Base-by-base conservation (phyloP, 1,140 invertebrate genomes). In the Meloidogyne hapla region DNA sequence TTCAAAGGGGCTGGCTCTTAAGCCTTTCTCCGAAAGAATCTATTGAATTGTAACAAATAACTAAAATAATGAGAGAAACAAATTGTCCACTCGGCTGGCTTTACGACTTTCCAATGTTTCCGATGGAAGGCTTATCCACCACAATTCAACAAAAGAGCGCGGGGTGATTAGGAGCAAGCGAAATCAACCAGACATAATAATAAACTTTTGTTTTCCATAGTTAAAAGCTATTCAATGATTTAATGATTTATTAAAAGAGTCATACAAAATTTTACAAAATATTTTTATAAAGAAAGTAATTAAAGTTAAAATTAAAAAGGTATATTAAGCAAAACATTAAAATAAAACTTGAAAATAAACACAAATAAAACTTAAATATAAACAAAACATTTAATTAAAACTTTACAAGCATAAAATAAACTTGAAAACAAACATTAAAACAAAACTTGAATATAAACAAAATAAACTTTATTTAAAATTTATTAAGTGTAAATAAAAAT, bases 1-100 rank as follows among this genome's bases (percentile, higher is more conserved):
- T 56, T 56, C n/a, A 56, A n/a, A 56, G 48, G 48, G 48, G n/a
- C 48, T 56, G 48, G n/a, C 48, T 56, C 48, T 56, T 56, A 56
- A 56, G 18, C 48, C n/a, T n/a, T n/a, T 33, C 33, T 33, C 33
- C 33, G 33, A n/a, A 56, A 56, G 48, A 56, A 56, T 56, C 8
- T n/a, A 56, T 56, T 56, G 18, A 56, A 56, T 56, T 56, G 48
- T 56, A 56, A 56, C 48, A 56, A 56, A 56, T 56, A n/a, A 56
- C 48, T 56, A n/a, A 56, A 56, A 56, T 56, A 56, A 56, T 56
- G 48, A 56, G 18, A 56, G 18, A n/a, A 9, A 56, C 48, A 56
- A 56, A 56, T 56, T 56, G 18, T 56, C 48, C 48, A 56, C n/a
- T 56, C 48, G 48, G 48, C 48, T 56, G 48, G 48, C 48, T 56